These are phyloP conservation scores for Presbytis comata DNA, from an alignment of 2,797 vertebrate genomes.

Conservation along the genomic window DNA sequence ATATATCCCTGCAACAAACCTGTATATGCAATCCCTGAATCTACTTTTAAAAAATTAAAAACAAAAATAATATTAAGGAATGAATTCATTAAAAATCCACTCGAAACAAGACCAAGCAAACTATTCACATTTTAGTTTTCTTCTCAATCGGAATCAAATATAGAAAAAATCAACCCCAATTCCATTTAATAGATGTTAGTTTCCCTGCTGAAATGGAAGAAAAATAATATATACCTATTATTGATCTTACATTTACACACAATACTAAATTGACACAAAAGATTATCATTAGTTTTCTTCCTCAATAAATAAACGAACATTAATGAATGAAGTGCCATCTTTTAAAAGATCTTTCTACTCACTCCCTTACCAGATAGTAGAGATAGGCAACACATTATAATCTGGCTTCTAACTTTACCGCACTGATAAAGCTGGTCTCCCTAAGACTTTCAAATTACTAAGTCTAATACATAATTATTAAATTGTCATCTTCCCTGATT, in stretches of 20 bases:
- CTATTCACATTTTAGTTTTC: conserved; percentile 46
- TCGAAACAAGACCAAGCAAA: conserved; percentile 14
- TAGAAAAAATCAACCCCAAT: conserved; percentile 38
- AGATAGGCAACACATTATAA: not conserved
- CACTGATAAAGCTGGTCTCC: not conserved
- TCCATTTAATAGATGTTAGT: conserved; percentile 24
- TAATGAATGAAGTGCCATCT: not conserved
- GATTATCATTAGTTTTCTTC: not conserved
- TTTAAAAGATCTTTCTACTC: not conserved
- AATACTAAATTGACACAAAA: not conserved
- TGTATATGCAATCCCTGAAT: not conserved
- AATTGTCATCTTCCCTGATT: not conserved
- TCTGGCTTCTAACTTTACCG: not conserved
- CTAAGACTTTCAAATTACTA: not conserved
- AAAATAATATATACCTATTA: not conserved
- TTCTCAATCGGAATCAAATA: conserved; percentile 35
- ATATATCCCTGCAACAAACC: not conserved
- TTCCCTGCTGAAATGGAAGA: not conserved
- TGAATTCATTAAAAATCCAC: not conserved
- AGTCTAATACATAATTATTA: not conserved
- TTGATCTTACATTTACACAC: not conserved
- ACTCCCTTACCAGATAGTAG: not conserved
- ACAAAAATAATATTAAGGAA: not conserved
- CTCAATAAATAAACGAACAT: not conserved
- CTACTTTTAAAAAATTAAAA: not conserved